Base-by-base conservation (phyloP, 1,140 invertebrate genomes). In the Pachyrhynchus sulphureomaculatus region DNA sequence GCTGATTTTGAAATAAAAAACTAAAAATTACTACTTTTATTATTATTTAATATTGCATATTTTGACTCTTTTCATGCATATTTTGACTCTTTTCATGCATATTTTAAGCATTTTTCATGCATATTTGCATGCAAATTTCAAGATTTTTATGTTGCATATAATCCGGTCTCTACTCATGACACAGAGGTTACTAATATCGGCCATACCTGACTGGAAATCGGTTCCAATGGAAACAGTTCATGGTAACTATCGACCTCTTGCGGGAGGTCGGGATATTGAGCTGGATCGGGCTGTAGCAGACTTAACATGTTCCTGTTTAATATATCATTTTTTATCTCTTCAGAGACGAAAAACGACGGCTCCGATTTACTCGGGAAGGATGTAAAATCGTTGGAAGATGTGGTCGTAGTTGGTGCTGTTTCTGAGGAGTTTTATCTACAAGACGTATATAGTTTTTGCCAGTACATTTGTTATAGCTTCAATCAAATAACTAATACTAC, bases 191-290 rank as follows among this genome's bases (percentile, higher is more conserved):
- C n/a, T n/a, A n/a, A n/a, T n/a, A n/a, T n/a, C n/a, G n/a, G n/a
- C n/a, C n/a, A 37, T 17, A 61, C 58, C 37, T 62, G 60, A 77
- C 77, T n/a, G 75, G 70, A 62, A 58, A 84, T 79, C 5, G 81
- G 76, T 77, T 98, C 94, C 45, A 98, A 75, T 0, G 93, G 94
- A 69, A 87, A 88, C 18, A 98, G 72, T 47, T 96, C 91, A 57
- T 92, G 86, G 76, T 95, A 98, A 72, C 90, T 91, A 70, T 96
- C 93, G 48, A 97, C 88, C 73, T 91, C 88, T 53, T 82, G 77
- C 0, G 94, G 95, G 57, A 96, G 76, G 72, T 95, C 93, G 81
- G 71, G 61, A 59, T 62, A 68, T 52, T 64, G 64, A 20, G 83
- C 79, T 55, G 82, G 79, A 76, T 91, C 86, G 5, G 86, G 83